phyloP scores from a whole-genome alignment of 2,797 vertebrate genomes.

The Acanthurus lineatus region DNA sequence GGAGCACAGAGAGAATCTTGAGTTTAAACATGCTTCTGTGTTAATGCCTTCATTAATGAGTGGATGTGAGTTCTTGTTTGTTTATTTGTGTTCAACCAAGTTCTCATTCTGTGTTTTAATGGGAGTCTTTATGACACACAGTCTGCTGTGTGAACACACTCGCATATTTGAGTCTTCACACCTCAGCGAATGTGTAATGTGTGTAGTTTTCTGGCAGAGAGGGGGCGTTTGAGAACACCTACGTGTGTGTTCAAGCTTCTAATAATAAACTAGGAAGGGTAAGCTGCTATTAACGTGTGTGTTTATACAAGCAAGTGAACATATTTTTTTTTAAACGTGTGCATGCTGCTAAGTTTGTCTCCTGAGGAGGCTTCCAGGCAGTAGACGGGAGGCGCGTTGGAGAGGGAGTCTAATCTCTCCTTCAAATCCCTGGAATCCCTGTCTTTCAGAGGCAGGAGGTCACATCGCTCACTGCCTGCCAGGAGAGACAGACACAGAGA shows the following conservation, averaged over 20 bases:
- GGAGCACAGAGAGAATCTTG: slow-evolving; percentile 5
- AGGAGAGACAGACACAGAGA: slow-evolving; percentile 49
- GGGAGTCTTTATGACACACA: slow-evolving; percentile 7
- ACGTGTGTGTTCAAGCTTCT: slow-evolving; percentile 46
- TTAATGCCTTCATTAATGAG: slow-evolving; percentile 14
- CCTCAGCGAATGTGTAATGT: slow-evolving; percentile 29
- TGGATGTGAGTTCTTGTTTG: background rate
- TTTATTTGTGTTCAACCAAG: slow-evolving; percentile 42
- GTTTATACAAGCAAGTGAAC: slow-evolving; percentile 31
- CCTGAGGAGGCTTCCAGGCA: slow-evolving; percentile 47
- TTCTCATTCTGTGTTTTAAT: slow-evolving; percentile 28
- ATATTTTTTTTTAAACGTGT: slow-evolving; percentile 28
- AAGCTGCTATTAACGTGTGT: slow-evolving; percentile 35
- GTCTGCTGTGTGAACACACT: slow-evolving; percentile 38
- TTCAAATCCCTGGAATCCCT: slow-evolving; percentile 68
- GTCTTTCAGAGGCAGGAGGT: slow-evolving; percentile 69
- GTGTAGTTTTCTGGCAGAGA: slow-evolving; percentile 40
- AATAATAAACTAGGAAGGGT: slow-evolving; percentile 34
- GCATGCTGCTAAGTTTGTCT: slow-evolving; percentile 48
- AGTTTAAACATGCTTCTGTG: slow-evolving; percentile 6
- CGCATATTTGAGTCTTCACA: slow-evolving; percentile 45
- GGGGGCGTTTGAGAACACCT: slow-evolving; percentile 41
- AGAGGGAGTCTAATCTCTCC: slow-evolving; percentile 58
- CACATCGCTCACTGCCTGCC: slow-evolving; percentile 55
- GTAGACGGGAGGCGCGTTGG: slow-evolving; percentile 12